Percentiles rank a stretch among this genome's conserved stretches.
These are phyloP conservation scores for Callithrix jacchus DNA, from an alignment of 2,113 vertebrate species.

Conservation along the genomic window DNA sequence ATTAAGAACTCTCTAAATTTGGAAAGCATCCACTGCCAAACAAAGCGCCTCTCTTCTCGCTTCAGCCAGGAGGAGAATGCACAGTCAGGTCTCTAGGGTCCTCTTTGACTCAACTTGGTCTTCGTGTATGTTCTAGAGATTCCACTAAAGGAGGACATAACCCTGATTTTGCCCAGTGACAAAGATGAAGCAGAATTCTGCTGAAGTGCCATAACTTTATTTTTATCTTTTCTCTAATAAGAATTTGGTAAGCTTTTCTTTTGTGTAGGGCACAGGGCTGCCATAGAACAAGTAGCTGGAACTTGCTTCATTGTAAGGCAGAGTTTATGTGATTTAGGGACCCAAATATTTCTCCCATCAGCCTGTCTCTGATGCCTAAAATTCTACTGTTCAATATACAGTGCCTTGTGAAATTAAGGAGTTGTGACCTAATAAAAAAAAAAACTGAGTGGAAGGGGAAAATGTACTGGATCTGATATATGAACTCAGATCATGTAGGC, in stretches of 20 bases:
- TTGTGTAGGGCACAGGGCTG: not conserved
- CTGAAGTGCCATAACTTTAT: not conserved
- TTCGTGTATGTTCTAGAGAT: slow-evolving; percentile 21
- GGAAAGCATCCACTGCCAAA: slow-evolving; percentile 59
- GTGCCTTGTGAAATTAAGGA: not conserved
- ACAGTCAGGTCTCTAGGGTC: slow-evolving; percentile 53
- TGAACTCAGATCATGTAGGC: not conserved
- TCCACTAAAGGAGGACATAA: not conserved
- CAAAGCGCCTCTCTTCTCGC: slow-evolving; percentile 26
- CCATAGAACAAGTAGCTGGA: not conserved
- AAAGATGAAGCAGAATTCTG: slow-evolving; percentile 32
- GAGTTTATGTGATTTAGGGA: not conserved
- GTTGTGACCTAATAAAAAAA: not conserved
- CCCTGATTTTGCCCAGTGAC: slow-evolving; percentile 24
- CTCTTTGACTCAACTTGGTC: slow-evolving; percentile 29
- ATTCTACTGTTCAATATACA: not conserved
- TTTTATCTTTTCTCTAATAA: slow-evolving; percentile 27
- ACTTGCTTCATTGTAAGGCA: not conserved
- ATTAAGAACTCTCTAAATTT: slow-evolving; percentile 70
- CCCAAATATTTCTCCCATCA: not conserved
- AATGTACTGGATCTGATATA: not conserved
- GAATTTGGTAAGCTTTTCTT: slow-evolving; percentile 44
- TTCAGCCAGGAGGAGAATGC: slow-evolving; percentile 21
- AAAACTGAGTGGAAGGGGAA: not conserved
- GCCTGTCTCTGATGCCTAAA: not conserved